Evolutionary conservation across 53 echinoderm and acorn worm genomes (phyloP).

Genomic region (Stichopus horrens): DNA sequence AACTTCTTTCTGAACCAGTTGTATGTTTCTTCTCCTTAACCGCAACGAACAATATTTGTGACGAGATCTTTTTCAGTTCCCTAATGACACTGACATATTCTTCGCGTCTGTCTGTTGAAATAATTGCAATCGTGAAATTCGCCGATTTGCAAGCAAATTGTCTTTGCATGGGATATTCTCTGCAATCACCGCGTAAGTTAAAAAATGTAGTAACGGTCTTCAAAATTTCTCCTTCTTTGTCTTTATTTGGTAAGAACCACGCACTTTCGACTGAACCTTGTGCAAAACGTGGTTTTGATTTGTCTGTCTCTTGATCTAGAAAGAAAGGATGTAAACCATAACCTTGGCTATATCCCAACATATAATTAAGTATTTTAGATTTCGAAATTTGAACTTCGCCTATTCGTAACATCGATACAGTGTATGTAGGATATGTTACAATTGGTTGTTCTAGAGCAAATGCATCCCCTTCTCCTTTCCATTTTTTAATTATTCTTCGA

Average conservation of each 20-base stretch:
- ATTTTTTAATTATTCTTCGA: slow-evolving; percentile 19
- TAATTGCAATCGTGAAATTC: slow-evolving; percentile 22
- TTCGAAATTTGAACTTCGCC: slow-evolving; percentile 13
- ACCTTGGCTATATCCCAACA: slow-evolving; percentile 17
- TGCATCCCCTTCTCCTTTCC: slow-evolving; percentile 22
- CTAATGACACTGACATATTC: slow-evolving; percentile 4
- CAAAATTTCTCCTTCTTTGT: slow-evolving; percentile 9
- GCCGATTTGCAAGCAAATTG: slow-evolving; percentile 16
- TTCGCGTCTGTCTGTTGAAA: not conserved
- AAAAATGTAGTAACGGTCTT: slow-evolving; percentile 1
- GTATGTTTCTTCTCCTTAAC: not conserved
- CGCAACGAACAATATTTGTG: not conserved
- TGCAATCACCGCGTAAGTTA: slow-evolving; percentile 33
- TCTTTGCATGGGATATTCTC: not conserved
- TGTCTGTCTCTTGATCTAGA: not conserved
- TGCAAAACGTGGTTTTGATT: not conserved
- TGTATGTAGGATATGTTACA: not conserved
- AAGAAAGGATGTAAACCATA: slow-evolving; percentile 19
- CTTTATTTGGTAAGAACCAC: slow-evolving; percentile 7
- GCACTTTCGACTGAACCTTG: slow-evolving; percentile 17
- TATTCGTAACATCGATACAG: slow-evolving; percentile 14
- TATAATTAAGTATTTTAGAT: slow-evolving; percentile 21
- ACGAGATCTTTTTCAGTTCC: not conserved
- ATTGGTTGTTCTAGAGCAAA: slow-evolving; percentile 31
- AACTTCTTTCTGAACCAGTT: not conserved